Conservation (phyloP, 2,888 invertebrate species). For the Phyto melanocephala region DNA sequence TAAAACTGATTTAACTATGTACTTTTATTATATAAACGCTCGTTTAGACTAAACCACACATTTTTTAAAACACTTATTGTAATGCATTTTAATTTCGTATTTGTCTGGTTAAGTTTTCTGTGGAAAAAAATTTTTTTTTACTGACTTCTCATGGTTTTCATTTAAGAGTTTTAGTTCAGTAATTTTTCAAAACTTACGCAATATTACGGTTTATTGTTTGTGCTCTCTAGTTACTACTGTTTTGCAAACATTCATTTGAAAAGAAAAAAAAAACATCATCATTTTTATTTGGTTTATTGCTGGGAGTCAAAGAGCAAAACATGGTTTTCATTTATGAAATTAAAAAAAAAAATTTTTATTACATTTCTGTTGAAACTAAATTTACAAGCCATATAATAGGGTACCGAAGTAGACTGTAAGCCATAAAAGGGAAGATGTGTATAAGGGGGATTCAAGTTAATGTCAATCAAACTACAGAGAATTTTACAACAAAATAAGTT, state of each 20-base stretch:
- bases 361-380: background rate
- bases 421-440: background rate
- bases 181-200: constrained; percentile 39
- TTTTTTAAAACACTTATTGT: too few species aligned
- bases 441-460: too few species aligned
- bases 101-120: background rate
- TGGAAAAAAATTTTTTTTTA: too few species aligned
- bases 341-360: background rate
- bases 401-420: too few species aligned
- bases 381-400: too few species aligned
- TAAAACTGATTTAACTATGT: too few species aligned
- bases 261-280: background rate
- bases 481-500: too few species aligned
- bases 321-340: constrained; percentile 22
- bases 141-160: constrained; percentile 8
- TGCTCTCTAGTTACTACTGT: background rate
- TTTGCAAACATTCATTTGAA: constrained; percentile 1
- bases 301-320: constrained; percentile 50
- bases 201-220: constrained; percentile 3
- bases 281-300: background rate
- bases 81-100: background rate
- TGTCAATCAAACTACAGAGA: too few species aligned
- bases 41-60: too few species aligned
- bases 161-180: background rate
- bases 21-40: too few species aligned